These are phyloP conservation scores for Epizoanthus rinbou DNA, from an alignment of 92 coral and sea anemone genomes.

Conservation along the genomic window DNA sequence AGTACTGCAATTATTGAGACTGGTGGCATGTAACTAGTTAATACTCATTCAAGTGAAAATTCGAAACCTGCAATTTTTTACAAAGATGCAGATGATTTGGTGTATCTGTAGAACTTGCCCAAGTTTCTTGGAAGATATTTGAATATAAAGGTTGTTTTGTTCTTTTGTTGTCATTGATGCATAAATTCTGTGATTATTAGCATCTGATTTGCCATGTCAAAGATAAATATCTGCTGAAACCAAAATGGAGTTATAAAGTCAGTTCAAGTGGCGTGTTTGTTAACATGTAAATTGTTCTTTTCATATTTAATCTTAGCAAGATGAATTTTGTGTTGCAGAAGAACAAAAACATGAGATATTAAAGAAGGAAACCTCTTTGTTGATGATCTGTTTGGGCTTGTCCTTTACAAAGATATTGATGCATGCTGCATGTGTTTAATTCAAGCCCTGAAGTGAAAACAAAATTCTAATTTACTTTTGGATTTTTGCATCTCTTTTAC, in stretches of 20 bases:
- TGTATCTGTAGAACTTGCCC: background rate
- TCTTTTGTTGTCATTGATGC: conserved; percentile 2
- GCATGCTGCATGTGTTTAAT: background rate
- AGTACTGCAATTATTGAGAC: background rate
- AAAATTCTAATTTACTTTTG: background rate
- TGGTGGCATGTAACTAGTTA: background rate
- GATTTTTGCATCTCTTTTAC: background rate
- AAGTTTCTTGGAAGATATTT: background rate
- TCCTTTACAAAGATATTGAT: background rate
- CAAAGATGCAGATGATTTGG: background rate
- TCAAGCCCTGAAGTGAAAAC: background rate
- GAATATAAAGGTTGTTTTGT: conserved; percentile 9
- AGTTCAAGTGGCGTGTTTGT: background rate
- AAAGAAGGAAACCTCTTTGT: background rate
- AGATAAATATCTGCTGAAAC: background rate
- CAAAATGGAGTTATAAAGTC: too few species aligned
- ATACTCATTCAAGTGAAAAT: background rate
- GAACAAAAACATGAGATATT: background rate
- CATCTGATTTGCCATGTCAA: background rate
- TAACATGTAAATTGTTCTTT: background rate
- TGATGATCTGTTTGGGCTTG: conserved; percentile 14
- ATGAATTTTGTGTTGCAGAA: background rate
- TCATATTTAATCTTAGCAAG: too few species aligned
- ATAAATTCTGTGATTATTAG: background rate
- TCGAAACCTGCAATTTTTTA: background rate